Evolutionary conservation across 2,888 invertebrate species (phyloP).

Genomic region (Zaprionus obscuricornis): DNA sequence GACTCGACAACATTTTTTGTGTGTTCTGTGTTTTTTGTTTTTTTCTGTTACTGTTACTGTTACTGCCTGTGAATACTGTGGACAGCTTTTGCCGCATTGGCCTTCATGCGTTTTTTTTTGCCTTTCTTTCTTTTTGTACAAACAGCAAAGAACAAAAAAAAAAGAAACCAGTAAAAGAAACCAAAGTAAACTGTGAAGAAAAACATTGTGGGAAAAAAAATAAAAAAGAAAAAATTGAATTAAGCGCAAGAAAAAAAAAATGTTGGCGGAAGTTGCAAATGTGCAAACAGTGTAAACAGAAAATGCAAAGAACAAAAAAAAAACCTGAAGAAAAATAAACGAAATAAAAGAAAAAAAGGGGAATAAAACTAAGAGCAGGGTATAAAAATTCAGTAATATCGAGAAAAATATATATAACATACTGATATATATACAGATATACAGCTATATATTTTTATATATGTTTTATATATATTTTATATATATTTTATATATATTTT

Average conservation of each 20-base stretch:
- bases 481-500: no score
- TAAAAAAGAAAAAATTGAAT: no score
- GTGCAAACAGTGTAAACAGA: conserved; percentile 21
- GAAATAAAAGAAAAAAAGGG: not conserved
- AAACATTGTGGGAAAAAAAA: conserved; percentile 28
- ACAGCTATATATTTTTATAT: no score
- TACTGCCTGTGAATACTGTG: conserved; percentile 19
- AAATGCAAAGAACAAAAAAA: not conserved
- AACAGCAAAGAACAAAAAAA: conserved; percentile 9
- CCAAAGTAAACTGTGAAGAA: conserved; percentile 6
- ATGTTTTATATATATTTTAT: no score
- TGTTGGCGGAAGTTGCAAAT: conserved; percentile 31
- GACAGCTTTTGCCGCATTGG: conserved; percentile 53
- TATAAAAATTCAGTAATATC: not conserved
- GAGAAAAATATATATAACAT: no score
- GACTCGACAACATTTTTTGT: conserved; percentile 23
- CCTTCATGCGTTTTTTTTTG: conserved; percentile 70
- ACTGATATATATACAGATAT: no score
- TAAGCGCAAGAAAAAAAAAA: conserved; percentile 23
- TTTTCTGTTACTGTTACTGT: conserved; percentile 1
- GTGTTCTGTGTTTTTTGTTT: conserved; percentile 26
- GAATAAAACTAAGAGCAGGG: conserved; percentile 13
- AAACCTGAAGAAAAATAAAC: no score
- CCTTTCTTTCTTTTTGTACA: no score
- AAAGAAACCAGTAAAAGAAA: conserved; percentile 8